Base-by-base conservation (phyloP, 2,888 invertebrate genomes). In the Clanis bilineata region DNA sequence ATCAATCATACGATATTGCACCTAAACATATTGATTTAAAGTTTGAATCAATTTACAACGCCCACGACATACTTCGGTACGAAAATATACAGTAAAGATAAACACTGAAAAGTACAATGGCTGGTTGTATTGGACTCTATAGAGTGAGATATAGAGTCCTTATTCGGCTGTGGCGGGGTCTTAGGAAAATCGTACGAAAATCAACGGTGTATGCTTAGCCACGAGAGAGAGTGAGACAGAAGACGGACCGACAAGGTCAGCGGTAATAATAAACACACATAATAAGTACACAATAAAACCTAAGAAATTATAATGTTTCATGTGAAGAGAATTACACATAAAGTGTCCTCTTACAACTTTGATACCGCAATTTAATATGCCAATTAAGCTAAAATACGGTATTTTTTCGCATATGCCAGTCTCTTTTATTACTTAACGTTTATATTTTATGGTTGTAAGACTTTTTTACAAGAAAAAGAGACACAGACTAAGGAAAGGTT, bases 161-260 rank as follows among this genome's bases (percentile, higher is more conserved):
- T 81, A 59, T 64, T 66, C 62, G 73, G 62, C 9, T 7, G 43
- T 57, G 47, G 51, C 55, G 58, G 66, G 64, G 63, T n/a, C 67
- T 67, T 82, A 88, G 90, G 89, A 86, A 90, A 90, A 90, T 76
- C 71, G 76, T 81, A 81, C 81, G 82, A 83, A 86, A 87, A 86
- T 83, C 82, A 72, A 68, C 75, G 72, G 70, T 74, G 69, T 67
- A 72, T 69, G 67, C 65, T 64, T 56, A 51, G 39, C 66, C 56
- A 56, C 66, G 61, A 38, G 88, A 77, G 82, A 64, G 83, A 90
- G 67, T 18, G 85, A 77, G 88, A 89, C 39, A 57, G 64, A 64
- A 63, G 60, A 75, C 61, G 58, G 63, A 61, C 61, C 62, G 62
- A 71, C 90, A 90, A 90, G 90, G 90, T 88, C 89, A 88, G 70